A percentile compares a stretch with the other conserved stretches of the same genome.
Conservation (phyloP, 37 sponge, comb jelly and placozoan species). For the Aplysina aerophoba region DNA sequence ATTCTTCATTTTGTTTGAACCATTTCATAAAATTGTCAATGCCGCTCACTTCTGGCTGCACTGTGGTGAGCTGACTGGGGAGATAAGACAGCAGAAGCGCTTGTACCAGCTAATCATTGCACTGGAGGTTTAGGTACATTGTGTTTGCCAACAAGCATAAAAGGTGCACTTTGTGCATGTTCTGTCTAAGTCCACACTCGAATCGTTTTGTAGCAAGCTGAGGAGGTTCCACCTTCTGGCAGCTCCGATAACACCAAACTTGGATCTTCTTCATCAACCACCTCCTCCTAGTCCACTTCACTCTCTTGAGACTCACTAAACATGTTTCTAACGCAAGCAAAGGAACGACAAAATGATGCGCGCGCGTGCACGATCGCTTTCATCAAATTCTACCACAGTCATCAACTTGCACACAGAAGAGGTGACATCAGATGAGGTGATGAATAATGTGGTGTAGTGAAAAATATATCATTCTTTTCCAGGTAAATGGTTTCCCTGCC, state of each 20-base stretch:
- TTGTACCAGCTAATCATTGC: slow-evolving; percentile 35
- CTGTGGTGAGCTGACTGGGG: background rate
- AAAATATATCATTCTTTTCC: no score
- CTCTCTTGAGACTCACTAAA: background rate
- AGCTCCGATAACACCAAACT: background rate
- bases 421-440: no score
- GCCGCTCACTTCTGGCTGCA: background rate
- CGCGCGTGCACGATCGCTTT: no score
- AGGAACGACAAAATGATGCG: slow-evolving; percentile 15
- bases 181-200: slow-evolving; percentile 22
- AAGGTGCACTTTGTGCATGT: slow-evolving; percentile 58
- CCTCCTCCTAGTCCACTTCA: slow-evolving; percentile 25
- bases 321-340: background rate
- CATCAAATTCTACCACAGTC: no score
- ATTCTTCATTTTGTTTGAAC: background rate
- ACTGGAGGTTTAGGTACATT: slow-evolving; percentile 37
- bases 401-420: no score
- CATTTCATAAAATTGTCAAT: slow-evolving; percentile 37
- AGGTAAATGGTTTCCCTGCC: no score
- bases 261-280: background rate
- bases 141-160: slow-evolving; percentile 55
- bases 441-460: no score
- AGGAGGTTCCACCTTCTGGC: background rate
- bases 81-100: slow-evolving; percentile 44
- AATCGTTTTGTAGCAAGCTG: slow-evolving; percentile 5